Percentiles rank a stretch among this genome's conserved stretches.
phyloP scores from a whole-genome alignment of 2,113 vertebrate species.

The Psilopsiagon aurifrons region DNA sequence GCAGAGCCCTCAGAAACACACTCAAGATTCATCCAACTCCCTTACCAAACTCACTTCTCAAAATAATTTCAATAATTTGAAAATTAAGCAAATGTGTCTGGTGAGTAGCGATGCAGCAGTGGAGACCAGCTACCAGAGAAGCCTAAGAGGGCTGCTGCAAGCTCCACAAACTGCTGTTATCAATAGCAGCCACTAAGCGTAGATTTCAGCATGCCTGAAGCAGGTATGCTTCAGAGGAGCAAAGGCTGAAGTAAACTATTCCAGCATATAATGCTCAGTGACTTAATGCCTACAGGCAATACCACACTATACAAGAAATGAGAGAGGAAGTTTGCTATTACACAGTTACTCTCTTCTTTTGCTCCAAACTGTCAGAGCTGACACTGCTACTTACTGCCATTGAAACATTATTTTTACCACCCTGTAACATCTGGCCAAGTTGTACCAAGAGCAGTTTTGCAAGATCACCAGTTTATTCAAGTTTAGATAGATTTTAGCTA shows the following conservation, averaged over 20 bases:
- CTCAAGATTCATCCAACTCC: background rate
- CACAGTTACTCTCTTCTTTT: background rate
- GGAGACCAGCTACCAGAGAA: background rate
- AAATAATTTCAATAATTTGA: background rate
- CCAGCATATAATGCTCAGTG: background rate
- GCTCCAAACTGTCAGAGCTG: background rate
- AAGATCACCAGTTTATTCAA: background rate
- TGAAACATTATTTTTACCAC: background rate
- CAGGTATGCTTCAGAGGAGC: background rate
- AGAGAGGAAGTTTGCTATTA: background rate
- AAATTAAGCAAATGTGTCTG: background rate
- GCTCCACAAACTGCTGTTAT: background rate
- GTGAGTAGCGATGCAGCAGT: background rate
- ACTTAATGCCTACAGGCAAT: conserved; percentile 8
- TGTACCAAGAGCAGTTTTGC: background rate
- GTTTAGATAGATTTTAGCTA: background rate
- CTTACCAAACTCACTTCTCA: background rate
- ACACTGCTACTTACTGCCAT: background rate
- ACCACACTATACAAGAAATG: background rate
- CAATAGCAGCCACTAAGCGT: background rate
- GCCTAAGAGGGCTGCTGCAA: rapidly evolving
- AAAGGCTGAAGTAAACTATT: background rate
- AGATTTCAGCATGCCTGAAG: background rate
- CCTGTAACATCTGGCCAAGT: background rate
- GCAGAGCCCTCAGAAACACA: background rate